Evolutionary conservation across 2,888 invertebrate species (phyloP).

Genomic region (Argynnis bischoffii): DNA sequence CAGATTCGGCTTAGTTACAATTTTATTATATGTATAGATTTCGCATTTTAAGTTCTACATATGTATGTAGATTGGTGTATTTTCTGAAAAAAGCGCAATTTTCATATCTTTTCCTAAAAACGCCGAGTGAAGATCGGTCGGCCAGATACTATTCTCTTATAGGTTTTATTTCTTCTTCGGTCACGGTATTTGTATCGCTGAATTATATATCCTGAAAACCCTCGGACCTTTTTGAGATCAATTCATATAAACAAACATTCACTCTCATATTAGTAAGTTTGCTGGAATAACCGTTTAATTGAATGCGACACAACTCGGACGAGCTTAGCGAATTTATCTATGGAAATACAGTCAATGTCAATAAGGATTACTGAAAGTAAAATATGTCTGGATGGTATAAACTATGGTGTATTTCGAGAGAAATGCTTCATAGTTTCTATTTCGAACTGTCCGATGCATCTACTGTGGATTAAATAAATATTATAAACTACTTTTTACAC

Average conservation of each 20-base stretch:
- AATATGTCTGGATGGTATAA: not conserved
- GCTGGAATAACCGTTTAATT: conserved; percentile 2
- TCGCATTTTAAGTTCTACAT: too few species aligned
- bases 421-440: not conserved
- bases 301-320: not conserved
- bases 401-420: not conserved
- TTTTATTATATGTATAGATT: too few species aligned
- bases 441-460: not conserved
- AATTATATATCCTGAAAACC: too few species aligned
- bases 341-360: not conserved
- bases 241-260: not conserved
- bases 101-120: too few species aligned
- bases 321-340: conserved; percentile 5
- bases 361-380: conserved; percentile 9
- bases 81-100: too few species aligned
- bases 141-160: too few species aligned
- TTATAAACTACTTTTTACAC: too few species aligned
- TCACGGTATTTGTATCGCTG: too few species aligned
- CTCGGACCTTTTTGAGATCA: not conserved
- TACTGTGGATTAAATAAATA: not conserved
- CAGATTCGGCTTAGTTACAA: too few species aligned
- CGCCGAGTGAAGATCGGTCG: too few species aligned
- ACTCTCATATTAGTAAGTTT: not conserved
- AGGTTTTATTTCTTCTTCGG: too few species aligned
- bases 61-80: too few species aligned